These are phyloP conservation scores for Callyntrura guangdongensis DNA, from an alignment of 2,888 invertebrate species.

Conservation along the genomic window DNA sequence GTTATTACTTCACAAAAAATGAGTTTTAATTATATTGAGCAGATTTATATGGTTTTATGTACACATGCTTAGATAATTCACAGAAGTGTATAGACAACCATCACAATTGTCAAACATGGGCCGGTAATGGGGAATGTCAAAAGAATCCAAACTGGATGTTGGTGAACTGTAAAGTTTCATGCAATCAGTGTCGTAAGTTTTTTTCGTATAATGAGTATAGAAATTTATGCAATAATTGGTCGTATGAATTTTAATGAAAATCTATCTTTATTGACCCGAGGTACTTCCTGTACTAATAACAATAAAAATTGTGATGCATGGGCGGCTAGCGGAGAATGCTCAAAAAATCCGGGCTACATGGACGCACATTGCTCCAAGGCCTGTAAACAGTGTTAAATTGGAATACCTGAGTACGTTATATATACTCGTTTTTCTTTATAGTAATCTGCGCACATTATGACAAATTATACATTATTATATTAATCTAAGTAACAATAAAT, in stretches of 20 bases:
- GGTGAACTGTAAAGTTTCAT: slow-evolving; percentile 85
- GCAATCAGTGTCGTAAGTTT: slow-evolving; percentile 85
- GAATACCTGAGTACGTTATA: slow-evolving; percentile 5
- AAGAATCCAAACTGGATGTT: slow-evolving; percentile 85
- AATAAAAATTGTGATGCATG: slow-evolving; percentile 78
- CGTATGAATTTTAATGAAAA: no score
- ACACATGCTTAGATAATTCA: not conserved
- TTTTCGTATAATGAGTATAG: no score
- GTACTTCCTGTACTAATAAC: slow-evolving; percentile 69
- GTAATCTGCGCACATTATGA: not conserved
- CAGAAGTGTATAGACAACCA: slow-evolving; percentile 83
- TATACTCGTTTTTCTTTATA: no score
- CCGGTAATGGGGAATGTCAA: slow-evolving; percentile 85
- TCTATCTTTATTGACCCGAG: not conserved
- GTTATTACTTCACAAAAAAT: no score
- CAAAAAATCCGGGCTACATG: slow-evolving; percentile 81
- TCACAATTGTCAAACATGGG: slow-evolving; percentile 85
- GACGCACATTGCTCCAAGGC: slow-evolving; percentile 73
- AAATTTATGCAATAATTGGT: no score
- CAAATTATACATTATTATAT: no score
- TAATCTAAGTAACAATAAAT: no score
- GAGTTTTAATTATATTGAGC: no score
- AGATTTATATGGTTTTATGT: no score
- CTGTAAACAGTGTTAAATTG: slow-evolving; percentile 67
- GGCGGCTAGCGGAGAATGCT: slow-evolving; percentile 80